phyloP scores from a whole-genome alignment of 2,888 invertebrate species.

The Amblyjoppa fuscipennis region DNA sequence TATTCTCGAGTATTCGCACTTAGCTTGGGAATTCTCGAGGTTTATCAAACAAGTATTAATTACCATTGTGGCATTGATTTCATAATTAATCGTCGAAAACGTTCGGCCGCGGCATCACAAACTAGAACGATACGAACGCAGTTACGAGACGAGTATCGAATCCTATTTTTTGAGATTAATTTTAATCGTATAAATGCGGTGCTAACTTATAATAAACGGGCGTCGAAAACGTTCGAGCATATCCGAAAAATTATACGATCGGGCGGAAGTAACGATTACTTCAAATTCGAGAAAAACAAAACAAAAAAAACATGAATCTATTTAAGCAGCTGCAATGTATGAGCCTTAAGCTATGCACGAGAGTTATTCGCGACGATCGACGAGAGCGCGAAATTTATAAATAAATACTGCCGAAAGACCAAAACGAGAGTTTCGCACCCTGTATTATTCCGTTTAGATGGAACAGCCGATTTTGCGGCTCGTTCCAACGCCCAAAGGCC shows the following conservation, averaged over 20 bases:
- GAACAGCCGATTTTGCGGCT: neutral
- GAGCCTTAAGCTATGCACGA: neutral
- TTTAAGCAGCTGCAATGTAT: slow-evolving; percentile 3
- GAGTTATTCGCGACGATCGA: slow-evolving; percentile 16
- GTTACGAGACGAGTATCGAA: slow-evolving; percentile 18
- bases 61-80: slow-evolving; percentile 37
- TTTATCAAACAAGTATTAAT: slow-evolving; percentile 51
- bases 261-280: slow-evolving; percentile 13
- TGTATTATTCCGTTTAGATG: neutral
- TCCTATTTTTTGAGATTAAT: slow-evolving; percentile 60
- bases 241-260: slow-evolving; percentile 21
- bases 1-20: slow-evolving; percentile 25
- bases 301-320: too few species aligned
- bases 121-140: neutral
- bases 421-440: neutral
- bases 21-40: slow-evolving; percentile 6
- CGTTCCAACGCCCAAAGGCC: too few species aligned
- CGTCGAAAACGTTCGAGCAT: slow-evolving; percentile 14
- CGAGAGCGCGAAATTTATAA: slow-evolving; percentile 30
- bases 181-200: slow-evolving; percentile 42
- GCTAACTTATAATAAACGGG: slow-evolving; percentile 42
- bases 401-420: slow-evolving; percentile 41
- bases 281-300: neutral
- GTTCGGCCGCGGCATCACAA: neutral
- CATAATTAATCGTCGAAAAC: slow-evolving; percentile 12